Evolutionary conservation across 2,113 vertebrate species (phyloP).

Genomic region (Procavia capensis): DNA sequence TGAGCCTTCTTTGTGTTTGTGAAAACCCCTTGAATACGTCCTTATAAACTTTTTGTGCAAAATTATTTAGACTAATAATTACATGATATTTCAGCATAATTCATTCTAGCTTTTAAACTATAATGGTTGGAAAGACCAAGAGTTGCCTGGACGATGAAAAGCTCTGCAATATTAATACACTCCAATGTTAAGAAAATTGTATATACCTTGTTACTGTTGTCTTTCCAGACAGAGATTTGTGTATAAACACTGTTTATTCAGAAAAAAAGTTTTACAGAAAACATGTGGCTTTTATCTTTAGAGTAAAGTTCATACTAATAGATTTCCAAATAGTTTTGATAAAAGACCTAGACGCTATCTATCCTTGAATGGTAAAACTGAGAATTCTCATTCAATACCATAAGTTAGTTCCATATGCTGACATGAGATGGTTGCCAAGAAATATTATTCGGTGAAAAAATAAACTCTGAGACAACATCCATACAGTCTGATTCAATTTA

Average conservation of each 20-base stretch:
- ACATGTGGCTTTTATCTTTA: conserved; percentile 56
- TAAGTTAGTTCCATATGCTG: conserved; percentile 43
- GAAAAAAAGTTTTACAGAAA: conserved; percentile 40
- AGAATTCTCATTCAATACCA: not conserved
- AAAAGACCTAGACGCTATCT: not conserved
- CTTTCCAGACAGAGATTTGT: conserved; percentile 47
- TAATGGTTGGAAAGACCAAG: conserved; percentile 38
- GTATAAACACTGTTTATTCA: conserved; percentile 20
- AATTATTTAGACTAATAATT: conserved; percentile 43
- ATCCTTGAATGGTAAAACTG: not conserved
- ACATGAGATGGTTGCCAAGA: conserved; percentile 15
- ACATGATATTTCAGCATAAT: conserved; percentile 54
- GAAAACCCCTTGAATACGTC: not conserved
- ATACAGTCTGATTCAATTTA: not conserved
- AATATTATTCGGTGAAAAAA: conserved; percentile 25
- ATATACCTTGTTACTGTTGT: conserved; percentile 43
- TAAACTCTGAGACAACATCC: not conserved
- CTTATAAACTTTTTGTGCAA: conserved; percentile 36
- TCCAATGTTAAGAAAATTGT: not conserved
- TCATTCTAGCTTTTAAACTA: not conserved
- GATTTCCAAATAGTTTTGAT: conserved; percentile 15
- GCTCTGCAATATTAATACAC: conserved; percentile 9
- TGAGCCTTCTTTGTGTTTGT: conserved; percentile 33
- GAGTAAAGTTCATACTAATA: not conserved
- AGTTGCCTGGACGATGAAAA: not conserved